A percentile compares a stretch with the other conserved stretches of the same genome.
Conservation (phyloP, 2,888 invertebrate genomes). For the Monopis laevigella region DNA sequence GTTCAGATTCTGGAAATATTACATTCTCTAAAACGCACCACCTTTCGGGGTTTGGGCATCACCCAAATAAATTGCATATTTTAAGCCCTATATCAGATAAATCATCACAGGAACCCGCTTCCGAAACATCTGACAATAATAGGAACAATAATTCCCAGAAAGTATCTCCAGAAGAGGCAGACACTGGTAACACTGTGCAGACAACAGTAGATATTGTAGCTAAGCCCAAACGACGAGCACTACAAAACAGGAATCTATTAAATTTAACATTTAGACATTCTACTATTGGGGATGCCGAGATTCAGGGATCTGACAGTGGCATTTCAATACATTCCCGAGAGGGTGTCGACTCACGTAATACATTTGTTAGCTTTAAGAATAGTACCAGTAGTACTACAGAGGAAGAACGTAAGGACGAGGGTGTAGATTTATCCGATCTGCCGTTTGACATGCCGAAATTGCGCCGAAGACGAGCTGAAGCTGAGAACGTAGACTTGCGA, state of each 20-base stretch:
- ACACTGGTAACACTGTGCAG: conserved; percentile 48
- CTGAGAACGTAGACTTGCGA: conserved; percentile 81
- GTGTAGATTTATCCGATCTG: conserved; percentile 78
- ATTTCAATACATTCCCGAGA: conserved; percentile 87
- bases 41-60: conserved; percentile 75
- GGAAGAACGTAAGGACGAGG: conserved; percentile 58
- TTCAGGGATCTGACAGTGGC: conserved; percentile 88
- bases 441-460: conserved; percentile 93
- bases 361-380: conserved; percentile 69
- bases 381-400: conserved; percentile 55
- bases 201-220: conserved; percentile 60
- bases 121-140: conserved; percentile 84
- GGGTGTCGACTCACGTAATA: conserved; percentile 75
- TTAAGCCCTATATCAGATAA: conserved; percentile 91
- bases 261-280: conserved; percentile 73
- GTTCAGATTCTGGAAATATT: conserved; percentile 80
- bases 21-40: conserved; percentile 69
- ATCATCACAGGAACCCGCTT: conserved; percentile 86
- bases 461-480: conserved; percentile 72
- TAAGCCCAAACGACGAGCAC: conserved; percentile 71
- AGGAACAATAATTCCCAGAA: conserved; percentile 82
- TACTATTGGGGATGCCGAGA: conserved; percentile 75
- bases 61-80: conserved; percentile 82
- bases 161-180: conserved; percentile 75
- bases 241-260: conserved; percentile 80